A percentile compares a stretch with the other conserved stretches of the same genome.
phyloP scores from a whole-genome alignment of 2,113 vertebrate species.

The Phylloscopus trochilus region DNA sequence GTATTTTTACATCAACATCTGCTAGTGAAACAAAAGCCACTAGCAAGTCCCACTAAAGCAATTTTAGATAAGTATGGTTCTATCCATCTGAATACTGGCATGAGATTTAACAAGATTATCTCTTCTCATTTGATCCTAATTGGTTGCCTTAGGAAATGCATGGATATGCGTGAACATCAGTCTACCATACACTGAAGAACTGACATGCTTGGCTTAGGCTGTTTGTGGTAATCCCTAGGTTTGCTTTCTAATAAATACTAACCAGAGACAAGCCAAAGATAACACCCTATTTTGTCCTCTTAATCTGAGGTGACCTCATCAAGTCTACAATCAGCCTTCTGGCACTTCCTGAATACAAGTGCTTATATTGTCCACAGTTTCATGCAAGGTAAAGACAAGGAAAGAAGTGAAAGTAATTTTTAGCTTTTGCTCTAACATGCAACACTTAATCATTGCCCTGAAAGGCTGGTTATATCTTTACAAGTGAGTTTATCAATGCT shows the following conservation, averaged over 20 bases:
- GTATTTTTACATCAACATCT: slow-evolving; percentile 8
- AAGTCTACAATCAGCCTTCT: not conserved
- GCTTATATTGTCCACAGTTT: not conserved
- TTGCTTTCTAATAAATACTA: slow-evolving; percentile 60
- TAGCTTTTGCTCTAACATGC: slow-evolving; percentile 1
- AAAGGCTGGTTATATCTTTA: not conserved
- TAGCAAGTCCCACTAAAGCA: slow-evolving; percentile 21
- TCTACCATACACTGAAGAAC: not conserved
- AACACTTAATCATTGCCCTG: not conserved
- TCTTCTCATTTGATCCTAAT: slow-evolving; percentile 50
- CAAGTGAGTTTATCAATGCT: not conserved
- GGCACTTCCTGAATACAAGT: not conserved
- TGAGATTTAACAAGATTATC: slow-evolving; percentile 45
- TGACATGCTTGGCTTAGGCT: slow-evolving; percentile 6
- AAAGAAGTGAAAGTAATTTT: slow-evolving; percentile 7
- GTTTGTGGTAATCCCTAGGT: slow-evolving; percentile 31
- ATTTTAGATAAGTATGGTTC: slow-evolving; percentile 3
- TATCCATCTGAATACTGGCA: slow-evolving; percentile 48
- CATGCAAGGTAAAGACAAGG: not conserved
- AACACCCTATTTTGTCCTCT: slow-evolving; percentile 34
- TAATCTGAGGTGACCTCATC: slow-evolving; percentile 48
- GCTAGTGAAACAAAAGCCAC: slow-evolving; percentile 41
- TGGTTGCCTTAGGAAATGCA: slow-evolving; percentile 53
- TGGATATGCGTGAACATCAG: not conserved
- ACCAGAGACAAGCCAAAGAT: slow-evolving; percentile 40